Evolutionary conservation across 2,888 invertebrate genomes (phyloP), one percentile per base, ranked within the genome.

Genomic region (Drosophila kambysellisi): DNA sequence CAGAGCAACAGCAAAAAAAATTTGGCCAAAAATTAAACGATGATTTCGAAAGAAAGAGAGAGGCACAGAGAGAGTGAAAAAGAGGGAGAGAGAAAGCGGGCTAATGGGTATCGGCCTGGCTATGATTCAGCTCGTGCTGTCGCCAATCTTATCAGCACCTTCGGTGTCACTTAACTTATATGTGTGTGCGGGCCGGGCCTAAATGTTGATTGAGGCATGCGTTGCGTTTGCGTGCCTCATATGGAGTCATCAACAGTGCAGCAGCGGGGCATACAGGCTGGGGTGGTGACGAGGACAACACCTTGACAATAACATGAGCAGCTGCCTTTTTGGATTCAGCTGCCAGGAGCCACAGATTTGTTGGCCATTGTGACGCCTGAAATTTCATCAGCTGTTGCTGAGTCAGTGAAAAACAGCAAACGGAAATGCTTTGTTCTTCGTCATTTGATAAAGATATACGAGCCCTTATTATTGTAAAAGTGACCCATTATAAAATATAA

Each of bases 121-220:
- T 68, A 66, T 80, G 81, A 79, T 51, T 79, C 76, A 76, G 70
- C 62, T 33, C 53, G 60, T 66, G 54, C 64, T 41, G 4, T 35
- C 32, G 60, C 70, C 74, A 75, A 83, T 83, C 83, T 83, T 82
- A 87, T 83, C 83, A 87, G 67, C 74, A 76, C 70, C 67, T 79
- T 73, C 51, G 60, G 57, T 74, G 74, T 62, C 74, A 74, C 53
- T 68, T 35, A 37, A 53, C 35, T 17, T 25, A 17, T 53, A 2
- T 25, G 7, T 25, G 62, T 60, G 73, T 79, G 64, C 65, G 79
- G 76, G 76, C 68, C 65, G 17, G 79, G 80, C 76, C 78, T 56
- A 62, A 76, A 72, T 39, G 54, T 66, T 71, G 69, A 72, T 80
- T 76, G 79, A 72, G 82, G 70, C 70, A 69, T 76, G 72, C 65